These are phyloP conservation scores for Cheilosia scutellata DNA, from an alignment of 2,888 invertebrate species.

Conservation along the genomic window DNA sequence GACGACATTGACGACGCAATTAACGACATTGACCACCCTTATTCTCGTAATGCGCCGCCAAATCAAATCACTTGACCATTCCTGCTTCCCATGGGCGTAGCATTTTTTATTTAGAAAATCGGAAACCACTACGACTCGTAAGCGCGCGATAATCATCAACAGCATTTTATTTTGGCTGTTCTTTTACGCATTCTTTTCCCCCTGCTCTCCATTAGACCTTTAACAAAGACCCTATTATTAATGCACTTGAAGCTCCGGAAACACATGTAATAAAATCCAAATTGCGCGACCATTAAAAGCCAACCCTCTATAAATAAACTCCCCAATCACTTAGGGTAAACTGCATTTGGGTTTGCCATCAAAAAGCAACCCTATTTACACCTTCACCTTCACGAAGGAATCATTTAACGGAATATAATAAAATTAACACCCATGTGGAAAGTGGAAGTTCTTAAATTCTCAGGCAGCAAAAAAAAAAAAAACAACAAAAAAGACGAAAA, in stretches of 20 bases:
- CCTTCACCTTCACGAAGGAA: slow-evolving; percentile 44
- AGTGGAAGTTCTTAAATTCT: slow-evolving; percentile 46
- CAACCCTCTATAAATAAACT: slow-evolving; percentile 9
- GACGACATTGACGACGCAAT: too few species aligned
- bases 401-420: slow-evolving; percentile 65
- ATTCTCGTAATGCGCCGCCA: too few species aligned
- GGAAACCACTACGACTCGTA: neutral
- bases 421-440: slow-evolving; percentile 67
- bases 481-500: neutral
- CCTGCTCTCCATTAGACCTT: neutral
- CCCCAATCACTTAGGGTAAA: slow-evolving; percentile 1
- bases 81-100: too few species aligned
- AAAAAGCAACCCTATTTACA: slow-evolving; percentile 41
- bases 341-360: slow-evolving; percentile 8
- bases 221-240: slow-evolving; percentile 3
- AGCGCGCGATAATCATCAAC: neutral
- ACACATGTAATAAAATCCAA: slow-evolving; percentile 33
- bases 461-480: neutral
- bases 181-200: slow-evolving; percentile 6
- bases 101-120: neutral
- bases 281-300: slow-evolving; percentile 34
- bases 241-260: slow-evolving; percentile 10
- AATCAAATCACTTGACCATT: too few species aligned
- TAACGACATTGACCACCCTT: too few species aligned
- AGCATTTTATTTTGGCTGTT: too few species aligned